These are phyloP conservation scores for Zhengitettix transpicula DNA, from an alignment of 2,888 invertebrate species.

Conservation along the genomic window DNA sequence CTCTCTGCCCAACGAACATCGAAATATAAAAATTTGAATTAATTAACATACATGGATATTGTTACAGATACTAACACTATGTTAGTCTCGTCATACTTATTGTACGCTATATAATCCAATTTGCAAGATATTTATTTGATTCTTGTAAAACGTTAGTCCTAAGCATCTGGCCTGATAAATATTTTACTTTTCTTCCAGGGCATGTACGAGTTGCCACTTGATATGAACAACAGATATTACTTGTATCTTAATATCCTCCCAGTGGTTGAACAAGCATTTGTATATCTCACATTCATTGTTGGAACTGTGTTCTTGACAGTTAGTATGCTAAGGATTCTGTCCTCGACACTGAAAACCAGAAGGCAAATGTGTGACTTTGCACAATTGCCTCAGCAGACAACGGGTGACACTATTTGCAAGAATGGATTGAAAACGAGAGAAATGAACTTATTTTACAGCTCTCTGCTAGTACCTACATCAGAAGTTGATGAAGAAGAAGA, in stretches of 20 bases:
- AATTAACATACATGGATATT: too few species aligned
- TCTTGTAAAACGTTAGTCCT: background rate
- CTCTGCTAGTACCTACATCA: conserved; percentile 20
- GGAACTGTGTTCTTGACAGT: conserved; percentile 34
- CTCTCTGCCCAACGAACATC: too few species aligned
- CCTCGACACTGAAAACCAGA: conserved; percentile 16
- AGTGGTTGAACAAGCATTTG: conserved; percentile 34
- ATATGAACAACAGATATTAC: conserved; percentile 44
- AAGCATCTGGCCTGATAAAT: background rate
- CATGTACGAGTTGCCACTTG: conserved; percentile 47
- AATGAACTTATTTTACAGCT: conserved; percentile 27
- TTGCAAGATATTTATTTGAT: background rate
- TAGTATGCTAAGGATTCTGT: conserved; percentile 25
- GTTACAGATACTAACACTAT: too few species aligned
- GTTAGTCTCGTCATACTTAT: background rate
- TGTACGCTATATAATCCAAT: background rate
- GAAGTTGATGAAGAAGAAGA: background rate
- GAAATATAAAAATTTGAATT: too few species aligned
- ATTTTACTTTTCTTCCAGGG: conserved; percentile 32
- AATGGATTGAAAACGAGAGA: conserved; percentile 20
- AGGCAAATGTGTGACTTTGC: background rate
- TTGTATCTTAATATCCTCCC: conserved; percentile 60
- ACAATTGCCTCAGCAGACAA: background rate
- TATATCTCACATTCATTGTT: conserved; percentile 34
- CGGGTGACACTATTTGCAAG: background rate